A percentile compares a stretch with the other conserved stretches of the same genome.
These are phyloP conservation scores for Pseudochirops corinnae DNA, from an alignment of 2,797 vertebrate genomes.

Conservation along the genomic window DNA sequence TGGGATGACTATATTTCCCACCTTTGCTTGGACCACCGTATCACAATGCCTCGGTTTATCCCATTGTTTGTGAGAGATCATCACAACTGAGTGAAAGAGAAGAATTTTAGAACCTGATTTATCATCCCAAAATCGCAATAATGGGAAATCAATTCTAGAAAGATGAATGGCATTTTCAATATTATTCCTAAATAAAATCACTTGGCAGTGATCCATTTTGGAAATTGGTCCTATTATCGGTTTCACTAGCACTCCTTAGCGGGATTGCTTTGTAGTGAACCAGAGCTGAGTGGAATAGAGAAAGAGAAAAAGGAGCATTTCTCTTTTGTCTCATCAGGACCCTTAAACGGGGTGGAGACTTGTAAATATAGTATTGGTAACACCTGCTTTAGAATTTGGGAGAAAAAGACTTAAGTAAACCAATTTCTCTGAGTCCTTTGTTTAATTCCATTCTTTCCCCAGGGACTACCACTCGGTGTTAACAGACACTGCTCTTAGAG, in stretches of 20 bases:
- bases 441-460: conserved; percentile 25
- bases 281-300: conserved; percentile 55
- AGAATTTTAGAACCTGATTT: conserved; percentile 28
- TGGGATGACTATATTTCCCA: background rate
- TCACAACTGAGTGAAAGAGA: conserved; percentile 19
- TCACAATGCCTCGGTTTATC: conserved; percentile 6
- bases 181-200: conserved; percentile 57
- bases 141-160: conserved; percentile 17
- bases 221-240: conserved; percentile 14
- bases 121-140: conserved; percentile 18
- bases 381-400: conserved; percentile 40
- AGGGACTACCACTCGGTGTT: background rate
- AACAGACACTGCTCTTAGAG: background rate
- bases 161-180: conserved; percentile 19
- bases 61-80: conserved; percentile 33
- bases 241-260: conserved; percentile 19
- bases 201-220: conserved; percentile 16
- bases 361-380: conserved; percentile 2
- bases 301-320: background rate
- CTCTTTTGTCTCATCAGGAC: conserved; percentile 37
- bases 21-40: background rate
- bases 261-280: background rate
- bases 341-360: conserved; percentile 10
- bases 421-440: conserved; percentile 59
- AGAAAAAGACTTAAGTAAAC: conserved; percentile 20